A percentile compares a stretch with the other conserved stretches of the same genome.
phyloP scores from a whole-genome alignment of 2,888 invertebrate genomes.

The Drosophila birchii region DNA sequence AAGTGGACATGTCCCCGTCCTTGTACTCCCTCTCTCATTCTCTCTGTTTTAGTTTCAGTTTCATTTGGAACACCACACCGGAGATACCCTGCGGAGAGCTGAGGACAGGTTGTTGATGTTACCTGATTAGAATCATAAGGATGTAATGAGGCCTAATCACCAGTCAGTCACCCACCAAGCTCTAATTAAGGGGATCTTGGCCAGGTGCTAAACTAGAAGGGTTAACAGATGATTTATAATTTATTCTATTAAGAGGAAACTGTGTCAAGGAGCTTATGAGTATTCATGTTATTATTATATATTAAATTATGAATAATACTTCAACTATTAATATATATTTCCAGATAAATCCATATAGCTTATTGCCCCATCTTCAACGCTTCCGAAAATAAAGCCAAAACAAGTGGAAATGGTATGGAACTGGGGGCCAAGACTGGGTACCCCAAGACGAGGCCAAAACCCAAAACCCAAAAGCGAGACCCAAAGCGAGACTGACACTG shows the following conservation, averaged over 20 bases:
- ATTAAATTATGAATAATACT: background rate
- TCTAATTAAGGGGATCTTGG: constrained; percentile 18
- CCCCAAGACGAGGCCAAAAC: constrained; percentile 15
- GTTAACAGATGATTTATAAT: constrained; percentile 7
- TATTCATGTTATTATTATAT: background rate
- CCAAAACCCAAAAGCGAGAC: constrained; percentile 30
- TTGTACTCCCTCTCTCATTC: constrained; percentile 27
- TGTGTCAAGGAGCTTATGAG: background rate
- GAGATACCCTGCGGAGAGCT: constrained; percentile 37
- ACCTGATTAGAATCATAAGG: constrained; percentile 2
- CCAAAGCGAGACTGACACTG: constrained; percentile 26
- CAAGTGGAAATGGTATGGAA: constrained; percentile 16
- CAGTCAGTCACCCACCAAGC: constrained; percentile 1
- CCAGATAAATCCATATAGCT: background rate
- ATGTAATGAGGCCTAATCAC: constrained; percentile 41
- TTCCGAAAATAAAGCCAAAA: constrained; percentile 39
- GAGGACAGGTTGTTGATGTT: constrained; percentile 21
- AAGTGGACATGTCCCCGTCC: constrained; percentile 72
- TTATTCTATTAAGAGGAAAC: background rate
- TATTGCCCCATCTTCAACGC: background rate
- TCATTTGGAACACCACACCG: constrained; percentile 27
- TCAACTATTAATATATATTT: background rate
- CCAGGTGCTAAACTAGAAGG: constrained; percentile 14
- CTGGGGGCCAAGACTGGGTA: constrained; percentile 11
- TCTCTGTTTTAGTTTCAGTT: constrained; percentile 6